Percentiles rank a stretch among this genome's conserved stretches.
phyloP scores from a whole-genome alignment of 2,113 vertebrate genomes.

The Pteruthius melanotis region DNA sequence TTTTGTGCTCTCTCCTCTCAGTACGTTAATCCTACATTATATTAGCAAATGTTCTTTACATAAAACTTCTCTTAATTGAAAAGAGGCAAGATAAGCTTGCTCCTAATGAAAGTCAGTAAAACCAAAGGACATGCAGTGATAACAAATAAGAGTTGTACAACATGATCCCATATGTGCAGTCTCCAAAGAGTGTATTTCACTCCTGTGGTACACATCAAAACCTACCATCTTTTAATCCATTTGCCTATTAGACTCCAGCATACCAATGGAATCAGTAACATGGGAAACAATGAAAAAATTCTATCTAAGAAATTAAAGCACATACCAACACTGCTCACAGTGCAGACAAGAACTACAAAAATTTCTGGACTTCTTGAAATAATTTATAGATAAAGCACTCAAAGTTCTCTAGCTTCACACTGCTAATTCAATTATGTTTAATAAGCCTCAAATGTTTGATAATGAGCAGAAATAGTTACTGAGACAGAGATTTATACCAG shows the following conservation, averaged over 20 bases:
- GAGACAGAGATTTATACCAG: neutral
- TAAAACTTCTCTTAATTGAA: neutral
- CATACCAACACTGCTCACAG: neutral
- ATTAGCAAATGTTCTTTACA: neutral
- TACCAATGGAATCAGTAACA: neutral
- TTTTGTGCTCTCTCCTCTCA: neutral
- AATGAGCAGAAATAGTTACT: neutral
- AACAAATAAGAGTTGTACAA: neutral
- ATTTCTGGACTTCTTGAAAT: neutral
- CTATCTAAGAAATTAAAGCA: neutral
- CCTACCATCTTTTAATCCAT: neutral
- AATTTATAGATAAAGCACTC: neutral
- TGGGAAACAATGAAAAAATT: neutral
- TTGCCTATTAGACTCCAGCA: neutral
- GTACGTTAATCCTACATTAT: neutral
- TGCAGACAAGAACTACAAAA: neutral
- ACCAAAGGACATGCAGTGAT: neutral
- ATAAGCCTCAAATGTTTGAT: neutral
- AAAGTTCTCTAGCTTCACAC: neutral
- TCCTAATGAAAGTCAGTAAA: neutral
- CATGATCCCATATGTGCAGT: neutral
- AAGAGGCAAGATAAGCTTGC: neutral
- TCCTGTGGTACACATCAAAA: neutral
- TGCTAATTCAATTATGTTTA: neutral
- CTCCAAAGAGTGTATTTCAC: neutral